These are phyloP conservation scores for Pan troglodytes DNA, from an alignment of 2,113 vertebrate genomes.

Conservation along the genomic window DNA sequence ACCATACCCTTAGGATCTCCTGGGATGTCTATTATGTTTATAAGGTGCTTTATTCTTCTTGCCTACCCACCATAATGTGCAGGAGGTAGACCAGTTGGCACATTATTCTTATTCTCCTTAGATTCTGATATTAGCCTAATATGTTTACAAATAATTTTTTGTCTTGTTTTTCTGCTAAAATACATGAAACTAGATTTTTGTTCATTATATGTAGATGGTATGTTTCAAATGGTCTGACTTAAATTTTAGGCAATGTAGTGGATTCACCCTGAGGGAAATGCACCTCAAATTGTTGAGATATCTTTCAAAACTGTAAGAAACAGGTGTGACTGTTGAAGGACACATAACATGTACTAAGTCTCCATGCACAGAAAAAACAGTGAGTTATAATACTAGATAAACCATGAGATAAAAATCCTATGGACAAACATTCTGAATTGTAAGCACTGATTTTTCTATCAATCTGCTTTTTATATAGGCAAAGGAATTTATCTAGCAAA, in stretches of 20 bases:
- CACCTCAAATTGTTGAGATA: not conserved
- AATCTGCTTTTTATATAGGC: not conserved
- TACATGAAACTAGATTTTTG: not conserved
- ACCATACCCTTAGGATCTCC: not conserved
- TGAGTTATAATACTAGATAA: not conserved
- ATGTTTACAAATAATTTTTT: not conserved
- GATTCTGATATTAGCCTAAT: not conserved
- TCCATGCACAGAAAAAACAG: not conserved
- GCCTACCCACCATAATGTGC: not conserved
- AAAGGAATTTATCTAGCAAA: not conserved
- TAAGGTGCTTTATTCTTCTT: not conserved
- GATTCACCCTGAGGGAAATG: not conserved
- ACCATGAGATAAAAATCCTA: not conserved
- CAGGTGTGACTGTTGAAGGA: not conserved
- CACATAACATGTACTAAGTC: not conserved
- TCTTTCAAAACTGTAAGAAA: not conserved
- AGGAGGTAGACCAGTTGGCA: not conserved
- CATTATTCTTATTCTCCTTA: not conserved
- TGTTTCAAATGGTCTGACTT: not conserved
- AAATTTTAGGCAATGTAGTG: not conserved
- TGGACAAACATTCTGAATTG: not conserved
- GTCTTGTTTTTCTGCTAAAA: not conserved
- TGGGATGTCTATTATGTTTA: not conserved
- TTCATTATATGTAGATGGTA: not conserved
- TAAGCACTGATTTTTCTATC: not conserved